These are phyloP conservation scores for Brachirus orientalis DNA, from an alignment of 2,113 vertebrate species.

Conservation along the genomic window DNA sequence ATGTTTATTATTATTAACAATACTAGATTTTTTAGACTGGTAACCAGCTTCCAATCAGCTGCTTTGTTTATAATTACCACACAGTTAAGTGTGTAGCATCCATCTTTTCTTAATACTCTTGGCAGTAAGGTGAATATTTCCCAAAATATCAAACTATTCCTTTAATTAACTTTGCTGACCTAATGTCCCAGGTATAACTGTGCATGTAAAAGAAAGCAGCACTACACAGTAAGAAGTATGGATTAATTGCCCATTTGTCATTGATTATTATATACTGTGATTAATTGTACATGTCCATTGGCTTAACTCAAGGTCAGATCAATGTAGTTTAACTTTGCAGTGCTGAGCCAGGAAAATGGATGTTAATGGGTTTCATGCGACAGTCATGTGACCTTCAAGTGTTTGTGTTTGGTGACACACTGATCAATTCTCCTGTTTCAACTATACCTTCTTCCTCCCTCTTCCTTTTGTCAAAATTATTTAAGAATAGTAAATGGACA, in stretches of 20 bases:
- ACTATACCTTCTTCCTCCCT: constrained; percentile 20
- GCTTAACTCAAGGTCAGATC: constrained; percentile 63
- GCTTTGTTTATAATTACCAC: neutral
- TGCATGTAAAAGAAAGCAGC: neutral
- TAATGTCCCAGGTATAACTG: neutral
- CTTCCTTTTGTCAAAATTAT: constrained; percentile 48
- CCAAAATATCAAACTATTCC: neutral
- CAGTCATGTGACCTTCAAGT: constrained; percentile 46
- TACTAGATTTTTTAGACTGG: neutral
- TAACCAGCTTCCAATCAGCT: neutral
- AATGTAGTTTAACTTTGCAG: constrained; percentile 34
- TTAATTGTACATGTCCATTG: constrained; percentile 57
- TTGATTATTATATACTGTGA: constrained; percentile 54
- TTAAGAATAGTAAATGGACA: constrained; percentile 12
- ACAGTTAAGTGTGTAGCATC: neutral
- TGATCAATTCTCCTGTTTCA: constrained; percentile 40
- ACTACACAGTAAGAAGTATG: constrained; percentile 6
- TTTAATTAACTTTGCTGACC: neutral
- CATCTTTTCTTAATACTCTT: neutral
- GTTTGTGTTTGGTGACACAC: constrained; percentile 39
- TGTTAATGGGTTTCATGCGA: constrained; percentile 56
- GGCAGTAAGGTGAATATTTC: neutral
- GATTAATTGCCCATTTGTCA: constrained; percentile 52
- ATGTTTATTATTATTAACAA: neutral
- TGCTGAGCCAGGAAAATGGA: constrained; percentile 49